Conservation (phyloP, 2,797 vertebrate genomes). For the Pangasius larnaudii region DNA sequence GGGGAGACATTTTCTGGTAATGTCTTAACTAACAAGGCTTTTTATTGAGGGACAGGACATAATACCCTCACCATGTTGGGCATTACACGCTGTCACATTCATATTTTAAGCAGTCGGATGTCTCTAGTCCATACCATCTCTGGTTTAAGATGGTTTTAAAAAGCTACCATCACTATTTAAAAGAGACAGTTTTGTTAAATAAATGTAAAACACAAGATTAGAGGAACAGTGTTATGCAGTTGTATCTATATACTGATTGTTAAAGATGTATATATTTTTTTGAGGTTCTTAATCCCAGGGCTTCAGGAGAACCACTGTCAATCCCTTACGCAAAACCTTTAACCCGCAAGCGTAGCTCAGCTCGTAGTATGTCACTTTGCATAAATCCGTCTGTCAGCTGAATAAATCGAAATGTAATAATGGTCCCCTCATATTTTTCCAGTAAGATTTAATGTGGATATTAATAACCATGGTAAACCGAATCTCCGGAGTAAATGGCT, state of each 20-base stretch:
- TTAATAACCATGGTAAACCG: background rate
- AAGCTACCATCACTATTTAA: background rate
- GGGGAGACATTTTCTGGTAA: background rate
- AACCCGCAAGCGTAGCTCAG: background rate
- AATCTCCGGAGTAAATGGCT: background rate
- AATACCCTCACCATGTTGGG: background rate
- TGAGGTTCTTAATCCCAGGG: background rate
- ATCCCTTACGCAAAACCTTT: background rate
- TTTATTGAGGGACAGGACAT: background rate
- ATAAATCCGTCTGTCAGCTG: background rate
- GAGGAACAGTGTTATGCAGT: background rate
- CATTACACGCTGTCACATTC: background rate
- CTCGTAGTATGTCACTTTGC: background rate
- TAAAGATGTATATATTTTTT: background rate
- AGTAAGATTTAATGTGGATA: background rate
- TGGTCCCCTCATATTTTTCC: background rate
- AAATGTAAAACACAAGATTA: background rate
- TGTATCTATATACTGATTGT: background rate
- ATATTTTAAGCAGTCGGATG: background rate
- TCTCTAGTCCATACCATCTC: background rate
- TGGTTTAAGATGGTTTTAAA: background rate
- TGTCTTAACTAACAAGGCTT: background rate
- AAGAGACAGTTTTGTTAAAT: background rate
- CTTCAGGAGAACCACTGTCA: background rate
- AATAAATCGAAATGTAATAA: conserved; percentile 7